phyloP scores from a whole-genome alignment of 2,888 invertebrate genomes.

The Poecilus cupreus region DNA sequence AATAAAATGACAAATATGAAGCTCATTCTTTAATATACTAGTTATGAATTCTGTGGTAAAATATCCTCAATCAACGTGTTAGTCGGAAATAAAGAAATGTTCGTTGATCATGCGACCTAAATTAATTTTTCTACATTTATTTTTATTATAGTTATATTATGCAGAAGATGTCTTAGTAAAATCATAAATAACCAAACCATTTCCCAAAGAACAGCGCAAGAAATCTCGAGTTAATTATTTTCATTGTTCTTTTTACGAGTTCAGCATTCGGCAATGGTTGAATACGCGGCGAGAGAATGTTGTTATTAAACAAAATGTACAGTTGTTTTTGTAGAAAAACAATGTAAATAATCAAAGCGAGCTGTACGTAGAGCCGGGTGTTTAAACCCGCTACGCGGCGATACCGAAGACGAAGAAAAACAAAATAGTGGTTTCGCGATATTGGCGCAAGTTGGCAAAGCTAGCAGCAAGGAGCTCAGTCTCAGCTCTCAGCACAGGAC shows the following conservation, averaged over 20 bases:
- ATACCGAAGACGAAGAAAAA: background rate
- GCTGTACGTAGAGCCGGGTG: background rate
- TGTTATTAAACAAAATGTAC: conserved; percentile 29
- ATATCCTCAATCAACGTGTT: no score
- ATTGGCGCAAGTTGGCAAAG: background rate
- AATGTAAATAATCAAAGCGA: conserved; percentile 31
- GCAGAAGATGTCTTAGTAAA: background rate
- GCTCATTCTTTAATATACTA: no score
- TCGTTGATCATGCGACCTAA: background rate
- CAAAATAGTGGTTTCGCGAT: background rate
- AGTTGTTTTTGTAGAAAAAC: conserved; percentile 10
- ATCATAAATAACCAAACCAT: background rate
- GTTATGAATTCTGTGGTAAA: background rate
- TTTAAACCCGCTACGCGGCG: background rate
- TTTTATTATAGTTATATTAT: background rate
- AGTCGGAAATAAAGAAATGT: background rate
- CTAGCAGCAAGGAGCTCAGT: no score
- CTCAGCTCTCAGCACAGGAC: no score
- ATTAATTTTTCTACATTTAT: background rate
- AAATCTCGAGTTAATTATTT: conserved; percentile 27
- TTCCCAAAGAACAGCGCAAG: background rate
- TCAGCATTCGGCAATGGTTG: background rate
- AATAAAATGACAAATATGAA: no score
- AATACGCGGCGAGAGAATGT: background rate
- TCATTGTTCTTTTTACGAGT: conserved; percentile 28